A percentile compares a stretch with the other conserved stretches of the same genome.
Evolutionary conservation across 2,113 vertebrate species (phyloP).

Genomic region (Nesogale talazaci): DNA sequence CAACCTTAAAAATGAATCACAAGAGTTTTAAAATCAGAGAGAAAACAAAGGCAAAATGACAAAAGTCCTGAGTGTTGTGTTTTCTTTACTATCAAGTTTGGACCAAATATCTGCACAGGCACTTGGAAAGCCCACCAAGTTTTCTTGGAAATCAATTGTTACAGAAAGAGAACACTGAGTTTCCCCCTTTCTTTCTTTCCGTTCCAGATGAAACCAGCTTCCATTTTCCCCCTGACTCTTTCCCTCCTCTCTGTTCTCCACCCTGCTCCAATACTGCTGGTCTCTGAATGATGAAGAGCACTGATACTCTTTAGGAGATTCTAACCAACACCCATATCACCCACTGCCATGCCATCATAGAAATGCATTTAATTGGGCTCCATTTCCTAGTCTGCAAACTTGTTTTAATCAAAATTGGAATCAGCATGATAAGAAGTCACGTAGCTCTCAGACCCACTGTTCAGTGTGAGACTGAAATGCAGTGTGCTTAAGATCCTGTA

Average conservation of each 20-base stretch:
- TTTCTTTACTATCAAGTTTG: not conserved
- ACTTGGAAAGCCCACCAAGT: not conserved
- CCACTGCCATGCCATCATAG: conserved; percentile 52
- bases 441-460: conserved; percentile 61
- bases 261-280: conserved; percentile 60
- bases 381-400: conserved; percentile 68
- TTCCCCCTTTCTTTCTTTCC: not conserved
- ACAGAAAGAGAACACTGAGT: conserved; percentile 33
- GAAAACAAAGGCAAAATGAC: not conserved
- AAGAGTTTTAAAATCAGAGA: not conserved
- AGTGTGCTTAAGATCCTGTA: conserved; percentile 35
- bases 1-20: not conserved
- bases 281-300: conserved; percentile 70
- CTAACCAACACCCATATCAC: conserved; percentile 66
- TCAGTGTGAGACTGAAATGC: conserved; percentile 72
- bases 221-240: not conserved
- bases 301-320: conserved; percentile 58
- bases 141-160: conserved; percentile 39
- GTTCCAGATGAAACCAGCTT: conserved; percentile 2
- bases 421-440: conserved; percentile 70
- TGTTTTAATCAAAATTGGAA: conserved; percentile 75
- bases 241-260: conserved; percentile 13
- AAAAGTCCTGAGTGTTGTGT: not conserved
- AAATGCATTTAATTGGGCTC: conserved; percentile 76
- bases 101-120: not conserved